Evolutionary conservation across 2,113 vertebrate genomes (phyloP), one percentile per base, ranked within the genome.

Genomic region (Pelecanus crispus): DNA sequence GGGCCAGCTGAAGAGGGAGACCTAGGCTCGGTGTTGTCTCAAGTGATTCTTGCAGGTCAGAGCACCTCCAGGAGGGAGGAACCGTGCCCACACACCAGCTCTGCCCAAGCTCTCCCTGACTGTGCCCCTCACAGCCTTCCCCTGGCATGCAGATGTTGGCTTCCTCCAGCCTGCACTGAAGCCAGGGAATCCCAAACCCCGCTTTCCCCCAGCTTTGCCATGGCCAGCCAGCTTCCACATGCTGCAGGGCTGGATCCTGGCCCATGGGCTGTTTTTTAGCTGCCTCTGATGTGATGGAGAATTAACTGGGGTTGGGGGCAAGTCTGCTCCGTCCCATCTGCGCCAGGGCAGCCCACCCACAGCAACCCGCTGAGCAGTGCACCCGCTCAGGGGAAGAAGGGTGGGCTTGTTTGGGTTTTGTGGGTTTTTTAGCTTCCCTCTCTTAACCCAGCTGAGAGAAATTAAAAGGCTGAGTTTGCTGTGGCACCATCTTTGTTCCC

Each of bases 161-260:
- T n/a, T 17, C 15, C 4, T 22, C 34, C 24, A 44, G 26, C 9
- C 45, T 17, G 56, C 2, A 1, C n/a, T 52, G 49, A 29, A 86
- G 17, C 29, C 32, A 11, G 11, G 32, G 62, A 2, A 52, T 17
- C 31, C 50, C 38, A 74, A 44, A 81, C 8, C 20, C 11, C 2
- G 0, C 11, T 58, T 65, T 45, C 1, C 6, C 6, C 19, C 29
- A 62, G 40, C 44, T 36, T 52, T 52, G 36, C 29, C 17, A 40
- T 1, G 5, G 25, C 32, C 3, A 3, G 28, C 20, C 55, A 55
- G 14, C 3, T 32, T 52, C 31, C 3, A 3, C 5, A 0, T 3
- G 11, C 31, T 36, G 17, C 32, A 42, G 50, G 62, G 31, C 40
- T 3, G 1, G 12, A 45, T 56, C 40, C 15, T 66, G 56, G 29